phyloP scores from a whole-genome alignment of 2,888 invertebrate species.

The Acleris emargana region DNA sequence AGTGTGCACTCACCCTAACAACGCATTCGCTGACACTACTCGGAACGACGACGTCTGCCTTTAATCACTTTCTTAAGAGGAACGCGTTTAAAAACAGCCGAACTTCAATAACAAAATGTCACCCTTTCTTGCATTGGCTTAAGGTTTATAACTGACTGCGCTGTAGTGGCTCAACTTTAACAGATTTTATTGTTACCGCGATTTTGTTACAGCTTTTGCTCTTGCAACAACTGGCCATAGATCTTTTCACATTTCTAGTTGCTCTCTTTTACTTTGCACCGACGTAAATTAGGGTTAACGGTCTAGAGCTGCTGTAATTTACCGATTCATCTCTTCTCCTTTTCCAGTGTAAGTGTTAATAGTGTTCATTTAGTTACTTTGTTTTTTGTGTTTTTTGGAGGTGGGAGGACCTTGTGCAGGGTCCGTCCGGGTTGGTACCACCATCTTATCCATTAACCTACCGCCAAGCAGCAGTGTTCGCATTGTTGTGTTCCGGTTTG shows the following conservation, averaged over 20 bases:
- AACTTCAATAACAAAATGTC: not conserved
- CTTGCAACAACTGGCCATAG: conserved; percentile 15
- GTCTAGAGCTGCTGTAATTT: conserved; percentile 13
- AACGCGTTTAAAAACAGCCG: not conserved
- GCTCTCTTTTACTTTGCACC: conserved; percentile 24
- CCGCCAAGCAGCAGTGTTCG: too few species aligned
- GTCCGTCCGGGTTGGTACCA: too few species aligned
- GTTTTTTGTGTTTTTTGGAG: too few species aligned
- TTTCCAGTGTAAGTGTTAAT: not conserved
- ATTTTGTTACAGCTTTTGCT: conserved; percentile 1
- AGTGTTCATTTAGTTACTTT: not conserved
- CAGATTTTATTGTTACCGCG: not conserved
- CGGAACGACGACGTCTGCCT: not conserved
- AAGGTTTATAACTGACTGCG: too few species aligned
- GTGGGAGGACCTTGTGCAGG: too few species aligned
- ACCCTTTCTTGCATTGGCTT: not conserved
- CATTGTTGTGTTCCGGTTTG: too few species aligned
- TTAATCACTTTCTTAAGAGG: conserved; percentile 32
- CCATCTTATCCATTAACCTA: too few species aligned
- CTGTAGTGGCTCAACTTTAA: too few species aligned
- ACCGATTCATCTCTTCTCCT: conserved; percentile 5
- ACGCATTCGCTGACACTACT: conserved; percentile 56
- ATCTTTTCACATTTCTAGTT: conserved; percentile 15
- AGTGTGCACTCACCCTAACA: conserved; percentile 67
- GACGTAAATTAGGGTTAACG: conserved; percentile 25